Evolutionary conservation across 2,888 invertebrate species (phyloP).

Genomic region (Caenorhabditis angaria): DNA sequence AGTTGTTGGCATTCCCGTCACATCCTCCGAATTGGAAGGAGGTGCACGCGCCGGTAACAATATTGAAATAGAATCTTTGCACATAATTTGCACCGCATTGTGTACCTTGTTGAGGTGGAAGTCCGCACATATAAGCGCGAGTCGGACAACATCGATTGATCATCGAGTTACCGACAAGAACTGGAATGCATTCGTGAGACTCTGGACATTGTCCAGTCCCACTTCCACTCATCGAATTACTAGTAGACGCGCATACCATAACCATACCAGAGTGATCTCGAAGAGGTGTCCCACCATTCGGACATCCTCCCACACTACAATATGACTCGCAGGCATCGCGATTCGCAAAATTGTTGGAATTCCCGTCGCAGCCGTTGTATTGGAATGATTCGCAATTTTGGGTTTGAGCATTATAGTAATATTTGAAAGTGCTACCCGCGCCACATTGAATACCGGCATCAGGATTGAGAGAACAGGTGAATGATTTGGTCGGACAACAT

Average conservation of each 20-base stretch:
- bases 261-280: slow-evolving; percentile 54
- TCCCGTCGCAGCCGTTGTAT: slow-evolving; percentile 56
- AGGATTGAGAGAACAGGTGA: slow-evolving; percentile 57
- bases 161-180: slow-evolving; percentile 47
- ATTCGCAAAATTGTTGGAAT: slow-evolving; percentile 62
- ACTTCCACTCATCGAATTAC: not conserved
- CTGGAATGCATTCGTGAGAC: slow-evolving; percentile 58
- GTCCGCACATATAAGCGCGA: slow-evolving; percentile 57
- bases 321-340: slow-evolving; percentile 58
- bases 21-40: slow-evolving; percentile 66
- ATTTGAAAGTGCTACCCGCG: slow-evolving; percentile 58
- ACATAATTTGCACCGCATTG: slow-evolving; percentile 46
- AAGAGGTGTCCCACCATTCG: slow-evolving; percentile 58
- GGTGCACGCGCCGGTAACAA: slow-evolving; percentile 64
- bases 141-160: slow-evolving; percentile 62
- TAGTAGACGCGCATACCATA: slow-evolving; percentile 49
- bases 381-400: slow-evolving; percentile 56
- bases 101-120: slow-evolving; percentile 61
- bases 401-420: slow-evolving; percentile 59
- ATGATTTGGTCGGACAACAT: slow-evolving; percentile 59
- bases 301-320: slow-evolving; percentile 64
- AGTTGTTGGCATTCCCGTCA: slow-evolving; percentile 65
- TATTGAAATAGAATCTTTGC: slow-evolving; percentile 64
- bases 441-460: slow-evolving; percentile 62
- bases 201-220: slow-evolving; percentile 46